Evolutionary conservation across 2,113 vertebrate genomes (phyloP), one percentile per base, ranked within the genome.

Genomic region (Oncorhynchus masou): DNA sequence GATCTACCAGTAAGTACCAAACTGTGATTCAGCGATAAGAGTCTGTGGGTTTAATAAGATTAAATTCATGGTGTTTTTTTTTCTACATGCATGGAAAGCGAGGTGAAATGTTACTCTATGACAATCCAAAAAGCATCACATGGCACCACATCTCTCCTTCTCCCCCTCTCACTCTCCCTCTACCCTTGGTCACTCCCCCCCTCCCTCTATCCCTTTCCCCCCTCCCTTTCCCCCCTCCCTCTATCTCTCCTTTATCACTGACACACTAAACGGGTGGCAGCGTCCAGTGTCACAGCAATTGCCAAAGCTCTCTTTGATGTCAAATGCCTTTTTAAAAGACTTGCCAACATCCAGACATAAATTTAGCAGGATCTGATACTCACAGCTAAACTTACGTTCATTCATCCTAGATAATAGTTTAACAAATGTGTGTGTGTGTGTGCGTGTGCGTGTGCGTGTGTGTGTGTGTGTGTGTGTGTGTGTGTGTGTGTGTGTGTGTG

Each of bases 181-280:
- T 69, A 25, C n/a, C 11, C 19, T 22, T 39, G 13, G n/a, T 5
- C 20, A 11, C 68, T 48, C 68, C 29, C 5, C 16, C 15, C 16
- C 51, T 54, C 15, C 15, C 15, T 64, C 60, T 64, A 3, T 27
- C 27, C 1, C 64, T 27, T 31, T 31, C 3, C 29, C 29, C 29
- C 19, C 51, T 64, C 60, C 1, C 62, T 27, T 2, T 27, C 24
- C 25, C 25, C 25, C 25, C 25, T 64, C 60, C 2, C 25, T 27
- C 24, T 16, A n/a, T 16, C 22, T 1, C 25, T 29, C 64, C 19
- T 20, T 7, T 48, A 74, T 54, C 29, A 62, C 70, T 65, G 49
- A 54, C 65, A 31, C 82, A 12, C 70, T 54, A 80, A 73, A 81
- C 70, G 87, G 84, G 75, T 75, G 77, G 87, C 77, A 62, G 81